phyloP scores from a whole-genome alignment of 2,888 invertebrate genomes.

The Byasa hedistus region DNA sequence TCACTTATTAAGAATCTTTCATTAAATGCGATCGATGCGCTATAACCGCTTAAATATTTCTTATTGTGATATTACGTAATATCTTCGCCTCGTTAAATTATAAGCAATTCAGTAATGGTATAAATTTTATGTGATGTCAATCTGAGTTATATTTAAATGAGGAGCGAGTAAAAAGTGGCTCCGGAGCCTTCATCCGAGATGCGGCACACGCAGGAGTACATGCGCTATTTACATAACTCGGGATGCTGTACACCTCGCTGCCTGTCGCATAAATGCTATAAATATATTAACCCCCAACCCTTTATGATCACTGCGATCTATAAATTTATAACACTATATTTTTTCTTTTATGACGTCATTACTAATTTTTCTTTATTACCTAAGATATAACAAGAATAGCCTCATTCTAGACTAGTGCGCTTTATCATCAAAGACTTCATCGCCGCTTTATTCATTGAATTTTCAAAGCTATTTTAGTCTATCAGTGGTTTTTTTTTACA shows the following conservation, averaged over 20 bases:
- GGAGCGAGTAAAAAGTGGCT: neutral
- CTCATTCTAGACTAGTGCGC: too few relatives aligned
- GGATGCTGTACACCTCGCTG: conserved; percentile 25
- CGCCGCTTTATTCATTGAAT: too few relatives aligned
- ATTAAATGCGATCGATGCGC: too few relatives aligned
- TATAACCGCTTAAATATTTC: too few relatives aligned
- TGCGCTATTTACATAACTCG: conserved; percentile 23
- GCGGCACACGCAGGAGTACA: conserved; percentile 8
- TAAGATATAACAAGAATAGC: neutral
- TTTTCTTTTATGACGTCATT: conserved; percentile 27
- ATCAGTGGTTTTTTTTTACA: too few relatives aligned
- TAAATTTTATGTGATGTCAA: conserved; percentile 2
- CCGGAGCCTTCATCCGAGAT: neutral
- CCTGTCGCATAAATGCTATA: conserved; percentile 31
- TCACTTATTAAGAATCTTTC: too few relatives aligned
- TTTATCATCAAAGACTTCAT: too few relatives aligned
- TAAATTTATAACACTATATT: conserved; percentile 37
- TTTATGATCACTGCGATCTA: conserved; percentile 31
- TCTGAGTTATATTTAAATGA: conserved; percentile 20
- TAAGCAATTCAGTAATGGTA: neutral
- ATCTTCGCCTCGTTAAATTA: neutral
- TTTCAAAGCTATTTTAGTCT: too few relatives aligned
- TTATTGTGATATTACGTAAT: too few relatives aligned
- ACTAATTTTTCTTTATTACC: neutral
- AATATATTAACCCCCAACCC: conserved; percentile 29